Conservation (phyloP, 2,797 vertebrate genomes). For the Gymnocypris eckloni region DNA sequence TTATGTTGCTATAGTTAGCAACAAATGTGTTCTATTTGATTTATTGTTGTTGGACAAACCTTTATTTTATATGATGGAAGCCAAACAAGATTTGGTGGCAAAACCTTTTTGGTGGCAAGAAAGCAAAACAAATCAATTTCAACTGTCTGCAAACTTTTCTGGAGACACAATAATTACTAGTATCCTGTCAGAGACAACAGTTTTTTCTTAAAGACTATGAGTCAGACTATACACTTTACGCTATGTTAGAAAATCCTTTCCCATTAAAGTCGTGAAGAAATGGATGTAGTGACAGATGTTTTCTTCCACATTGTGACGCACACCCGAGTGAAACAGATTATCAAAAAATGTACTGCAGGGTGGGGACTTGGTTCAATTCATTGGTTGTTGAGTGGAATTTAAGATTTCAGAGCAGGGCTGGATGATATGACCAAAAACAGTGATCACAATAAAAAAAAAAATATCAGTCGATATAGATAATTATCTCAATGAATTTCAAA, state of each 20-base stretch:
- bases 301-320: background rate
- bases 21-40: constrained; percentile 27
- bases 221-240: background rate
- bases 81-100: constrained; percentile 17
- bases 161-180: background rate
- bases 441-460: no score
- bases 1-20: constrained; percentile 24
- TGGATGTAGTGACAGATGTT: background rate
- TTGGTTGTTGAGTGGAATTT: background rate
- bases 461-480: background rate
- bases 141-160: constrained; percentile 9
- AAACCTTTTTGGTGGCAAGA: constrained; percentile 30
- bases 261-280: background rate
- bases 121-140: constrained; percentile 33
- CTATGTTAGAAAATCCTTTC: background rate
- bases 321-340: background rate
- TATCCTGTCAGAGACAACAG: background rate
- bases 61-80: constrained; percentile 30
- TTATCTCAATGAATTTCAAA: background rate
- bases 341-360: background rate
- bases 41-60: constrained; percentile 37
- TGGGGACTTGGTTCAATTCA: background rate
- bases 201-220: background rate
- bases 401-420: background rate
- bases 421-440: no score